A percentile compares a stretch with the other conserved stretches of the same genome.
Conservation (phyloP, 1,140 invertebrate species). For the Brachionus manjavacas region DNA sequence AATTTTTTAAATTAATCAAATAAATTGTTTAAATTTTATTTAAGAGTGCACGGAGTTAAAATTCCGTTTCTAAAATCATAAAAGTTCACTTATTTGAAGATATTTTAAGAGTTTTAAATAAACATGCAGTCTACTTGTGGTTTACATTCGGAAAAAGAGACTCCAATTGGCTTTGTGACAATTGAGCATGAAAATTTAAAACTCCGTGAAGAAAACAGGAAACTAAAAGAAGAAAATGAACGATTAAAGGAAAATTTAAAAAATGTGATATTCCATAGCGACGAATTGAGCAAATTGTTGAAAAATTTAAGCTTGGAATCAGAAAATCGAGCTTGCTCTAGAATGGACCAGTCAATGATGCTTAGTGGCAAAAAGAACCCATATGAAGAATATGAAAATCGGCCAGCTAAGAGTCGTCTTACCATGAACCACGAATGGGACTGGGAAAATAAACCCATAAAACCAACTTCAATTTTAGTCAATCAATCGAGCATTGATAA, state of each 20-base stretch:
- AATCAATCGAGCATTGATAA: background rate
- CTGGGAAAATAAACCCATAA: background rate
- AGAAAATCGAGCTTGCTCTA: background rate
- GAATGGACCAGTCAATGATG: background rate
- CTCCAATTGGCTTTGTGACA: background rate
- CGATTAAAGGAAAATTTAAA: background rate
- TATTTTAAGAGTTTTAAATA: background rate
- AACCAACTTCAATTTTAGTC: background rate
- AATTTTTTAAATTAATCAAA: background rate
- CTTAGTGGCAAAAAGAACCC: background rate
- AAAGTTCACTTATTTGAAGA: background rate
- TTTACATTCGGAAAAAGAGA: background rate
- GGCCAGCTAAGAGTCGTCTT: background rate
- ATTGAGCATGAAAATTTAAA: background rate
- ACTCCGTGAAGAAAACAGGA: background rate
- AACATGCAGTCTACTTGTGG: background rate
- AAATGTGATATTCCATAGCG: background rate
- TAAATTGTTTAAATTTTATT: background rate
- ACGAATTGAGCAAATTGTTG: background rate
- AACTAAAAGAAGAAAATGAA: background rate
- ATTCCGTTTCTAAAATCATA: background rate
- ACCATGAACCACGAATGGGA: constrained; percentile 23
- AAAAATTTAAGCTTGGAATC: background rate
- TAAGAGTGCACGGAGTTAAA: background rate
- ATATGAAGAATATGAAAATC: constrained; percentile 15